phyloP scores from a whole-genome alignment of 2,113 vertebrate genomes.

The Ammodytes marinus region DNA sequence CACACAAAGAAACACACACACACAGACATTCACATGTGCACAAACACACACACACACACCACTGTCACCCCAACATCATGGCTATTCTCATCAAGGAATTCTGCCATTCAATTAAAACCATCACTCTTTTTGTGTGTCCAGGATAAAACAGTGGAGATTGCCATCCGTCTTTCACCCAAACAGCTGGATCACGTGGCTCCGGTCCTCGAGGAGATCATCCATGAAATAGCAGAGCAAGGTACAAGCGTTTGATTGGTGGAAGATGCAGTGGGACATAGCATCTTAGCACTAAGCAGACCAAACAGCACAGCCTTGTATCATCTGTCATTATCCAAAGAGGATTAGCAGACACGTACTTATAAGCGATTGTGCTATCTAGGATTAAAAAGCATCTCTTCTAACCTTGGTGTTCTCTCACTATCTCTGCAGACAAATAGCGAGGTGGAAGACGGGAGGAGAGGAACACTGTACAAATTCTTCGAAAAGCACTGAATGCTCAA shows the following conservation, averaged over 20 bases:
- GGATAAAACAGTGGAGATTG: slow-evolving; percentile 75
- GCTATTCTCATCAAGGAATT: not conserved
- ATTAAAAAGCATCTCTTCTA: slow-evolving; percentile 25
- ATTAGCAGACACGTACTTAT: not conserved
- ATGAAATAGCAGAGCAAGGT: slow-evolving; percentile 75
- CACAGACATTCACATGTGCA: not conserved
- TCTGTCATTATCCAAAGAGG: slow-evolving; percentile 20
- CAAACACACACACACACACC: not conserved
- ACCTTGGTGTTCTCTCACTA: slow-evolving; percentile 18
- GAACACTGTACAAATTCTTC: slow-evolving; percentile 60
- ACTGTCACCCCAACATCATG: not conserved
- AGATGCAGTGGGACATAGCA: not conserved
- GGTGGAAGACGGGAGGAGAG: not conserved
- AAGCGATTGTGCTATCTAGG: slow-evolving; percentile 15
- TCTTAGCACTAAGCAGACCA: not conserved
- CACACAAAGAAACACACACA: not conserved
- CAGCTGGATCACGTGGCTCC: slow-evolving; percentile 72
- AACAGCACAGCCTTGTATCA: not conserved
- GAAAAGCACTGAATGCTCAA: slow-evolving; percentile 45
- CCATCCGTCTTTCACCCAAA: slow-evolving; percentile 70
- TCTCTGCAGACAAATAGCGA: slow-evolving; percentile 65
- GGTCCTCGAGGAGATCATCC: slow-evolving; percentile 73
- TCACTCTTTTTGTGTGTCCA: slow-evolving; percentile 33
- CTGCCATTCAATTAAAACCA: not conserved
- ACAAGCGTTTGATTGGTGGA: not conserved